Conservation (phyloP, 2,888 invertebrate genomes). For the Exocentrus adspersus region DNA sequence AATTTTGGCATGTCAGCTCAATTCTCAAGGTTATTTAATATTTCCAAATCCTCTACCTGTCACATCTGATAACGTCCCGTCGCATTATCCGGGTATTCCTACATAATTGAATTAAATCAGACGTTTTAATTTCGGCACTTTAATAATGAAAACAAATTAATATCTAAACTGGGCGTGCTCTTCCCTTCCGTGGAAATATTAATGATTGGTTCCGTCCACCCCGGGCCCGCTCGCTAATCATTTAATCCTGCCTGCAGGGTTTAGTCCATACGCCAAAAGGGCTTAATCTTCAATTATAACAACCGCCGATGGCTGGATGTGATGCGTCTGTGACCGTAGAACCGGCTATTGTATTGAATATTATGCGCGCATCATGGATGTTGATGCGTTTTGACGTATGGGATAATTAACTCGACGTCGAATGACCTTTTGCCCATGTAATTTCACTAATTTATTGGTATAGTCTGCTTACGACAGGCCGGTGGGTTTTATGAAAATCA, state of each 20-base stretch:
- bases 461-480: too few relatives aligned
- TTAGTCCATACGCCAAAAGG: constrained; percentile 49
- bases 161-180: constrained; percentile 25
- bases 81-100: constrained; percentile 5
- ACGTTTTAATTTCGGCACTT: constrained; percentile 38
- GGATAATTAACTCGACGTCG: background rate
- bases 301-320: constrained; percentile 36
- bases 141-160: constrained; percentile 43
- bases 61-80: constrained; percentile 18
- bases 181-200: constrained; percentile 45
- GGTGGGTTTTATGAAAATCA: too few relatives aligned
- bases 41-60: constrained; percentile 6
- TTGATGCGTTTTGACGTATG: background rate
- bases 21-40: too few relatives aligned
- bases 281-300: constrained; percentile 55
- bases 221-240: constrained; percentile 43
- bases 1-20: too few relatives aligned
- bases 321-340: constrained; percentile 29
- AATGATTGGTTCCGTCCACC: constrained; percentile 41
- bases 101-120: constrained; percentile 35
- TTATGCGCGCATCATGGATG: constrained; percentile 1
- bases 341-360: constrained; percentile 31
- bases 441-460: too few relatives aligned
- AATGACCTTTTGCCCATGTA: background rate
- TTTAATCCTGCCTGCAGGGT: constrained; percentile 49